These are phyloP conservation scores for Stictonetta naevosa DNA, from an alignment of 2,113 vertebrate species.

Conservation along the genomic window DNA sequence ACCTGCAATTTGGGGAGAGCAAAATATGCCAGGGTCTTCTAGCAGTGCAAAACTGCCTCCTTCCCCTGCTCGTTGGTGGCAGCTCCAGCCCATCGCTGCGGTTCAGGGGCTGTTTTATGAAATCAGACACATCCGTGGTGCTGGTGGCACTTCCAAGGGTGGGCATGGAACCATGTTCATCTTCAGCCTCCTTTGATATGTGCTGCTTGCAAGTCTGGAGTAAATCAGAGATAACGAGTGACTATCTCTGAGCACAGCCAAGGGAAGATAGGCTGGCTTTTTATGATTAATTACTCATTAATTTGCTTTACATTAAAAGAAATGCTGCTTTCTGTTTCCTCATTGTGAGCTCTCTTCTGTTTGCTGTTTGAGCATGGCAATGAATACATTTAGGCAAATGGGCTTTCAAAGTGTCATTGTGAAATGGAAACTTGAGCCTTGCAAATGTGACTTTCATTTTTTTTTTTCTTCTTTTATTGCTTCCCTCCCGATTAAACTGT, in stretches of 20 bases:
- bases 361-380: constrained; percentile 7
- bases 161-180: not conserved
- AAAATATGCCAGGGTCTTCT: not conserved
- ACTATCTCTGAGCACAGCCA: not conserved
- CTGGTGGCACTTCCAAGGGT: not conserved
- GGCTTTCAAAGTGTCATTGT: constrained; percentile 21
- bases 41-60: not conserved
- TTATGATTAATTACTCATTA: constrained; percentile 39
- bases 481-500: not conserved
- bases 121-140: not conserved
- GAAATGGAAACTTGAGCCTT: constrained; percentile 13
- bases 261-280: not conserved
- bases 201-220: not conserved
- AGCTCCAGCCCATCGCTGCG: not conserved
- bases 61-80: fast-evolving
- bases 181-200: not conserved
- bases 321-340: not conserved
- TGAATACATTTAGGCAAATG: constrained; percentile 25
- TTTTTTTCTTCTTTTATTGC: not conserved
- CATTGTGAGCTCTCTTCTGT: not conserved
- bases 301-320: constrained; percentile 45
- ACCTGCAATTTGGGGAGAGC: not conserved
- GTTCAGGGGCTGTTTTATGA: not conserved
- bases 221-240: fast-evolving
- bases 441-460: constrained; percentile 45